Conservation (phyloP, 2,113 vertebrate species). For the Anseranas semipalmata region DNA sequence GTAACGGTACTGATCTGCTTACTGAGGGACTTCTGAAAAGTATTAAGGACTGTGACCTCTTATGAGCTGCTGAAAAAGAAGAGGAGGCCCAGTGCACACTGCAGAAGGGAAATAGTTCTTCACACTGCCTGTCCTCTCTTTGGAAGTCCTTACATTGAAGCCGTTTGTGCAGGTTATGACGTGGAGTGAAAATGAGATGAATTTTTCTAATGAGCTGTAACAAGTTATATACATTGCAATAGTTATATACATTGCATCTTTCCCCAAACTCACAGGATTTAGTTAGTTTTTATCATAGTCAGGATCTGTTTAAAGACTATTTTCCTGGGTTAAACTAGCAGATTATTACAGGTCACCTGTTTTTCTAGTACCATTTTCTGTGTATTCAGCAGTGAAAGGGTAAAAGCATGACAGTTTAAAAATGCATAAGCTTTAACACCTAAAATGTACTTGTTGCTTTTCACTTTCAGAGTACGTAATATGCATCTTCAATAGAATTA, state of each 20-base stretch:
- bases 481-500: neutral
- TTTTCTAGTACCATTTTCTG: neutral
- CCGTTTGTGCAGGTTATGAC: neutral
- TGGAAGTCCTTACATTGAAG: neutral
- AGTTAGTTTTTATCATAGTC: neutral
- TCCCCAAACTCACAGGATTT: neutral
- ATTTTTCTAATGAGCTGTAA: neutral
- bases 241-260: neutral
- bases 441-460: neutral
- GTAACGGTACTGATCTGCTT: neutral
- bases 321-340: neutral
- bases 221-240: neutral
- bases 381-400: neutral
- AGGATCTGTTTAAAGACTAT: neutral
- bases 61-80: neutral
- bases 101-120: neutral
- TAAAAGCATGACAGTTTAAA: neutral
- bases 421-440: neutral
- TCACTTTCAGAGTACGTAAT: neutral
- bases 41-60: neutral
- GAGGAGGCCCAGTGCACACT: neutral
- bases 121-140: neutral
- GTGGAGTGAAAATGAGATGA: neutral
- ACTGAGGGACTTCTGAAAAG: neutral
- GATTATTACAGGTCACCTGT: neutral